phyloP scores from a whole-genome alignment of 1,140 invertebrate genomes.

The Eriocheir sinensis region DNA sequence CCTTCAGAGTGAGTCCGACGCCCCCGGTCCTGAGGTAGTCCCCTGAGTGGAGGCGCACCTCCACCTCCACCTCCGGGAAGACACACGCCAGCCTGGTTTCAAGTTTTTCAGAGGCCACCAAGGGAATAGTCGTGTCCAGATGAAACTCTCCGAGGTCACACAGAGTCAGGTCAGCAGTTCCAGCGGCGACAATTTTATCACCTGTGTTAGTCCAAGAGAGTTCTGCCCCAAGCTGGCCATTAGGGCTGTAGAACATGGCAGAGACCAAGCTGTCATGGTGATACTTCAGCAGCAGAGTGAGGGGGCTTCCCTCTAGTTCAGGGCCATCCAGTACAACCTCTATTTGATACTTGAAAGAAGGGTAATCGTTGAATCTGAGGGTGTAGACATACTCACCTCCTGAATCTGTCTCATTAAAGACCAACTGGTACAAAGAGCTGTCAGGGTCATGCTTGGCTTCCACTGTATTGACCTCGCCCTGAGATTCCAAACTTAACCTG shows the following conservation, averaged over 20 bases:
- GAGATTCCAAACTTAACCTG: not conserved
- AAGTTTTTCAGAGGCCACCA: not conserved
- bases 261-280: not conserved
- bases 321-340: conserved; percentile 17
- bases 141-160: conserved; percentile 31
- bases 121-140: not conserved
- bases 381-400: not conserved
- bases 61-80: not conserved
- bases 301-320: not conserved
- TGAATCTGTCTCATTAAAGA: not conserved
- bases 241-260: conserved; percentile 38
- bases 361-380: not conserved
- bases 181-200: not conserved
- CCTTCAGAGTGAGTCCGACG: not conserved
- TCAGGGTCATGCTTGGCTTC: not conserved
- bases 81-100: not conserved
- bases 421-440: not conserved
- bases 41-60: not conserved
- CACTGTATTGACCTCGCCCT: not conserved
- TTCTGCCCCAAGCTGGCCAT: conserved; percentile 16
- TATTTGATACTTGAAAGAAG: not conserved
- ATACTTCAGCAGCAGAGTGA: not conserved
- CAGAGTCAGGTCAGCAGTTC: conserved; percentile 33
- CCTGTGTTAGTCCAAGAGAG: not conserved
- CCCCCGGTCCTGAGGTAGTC: conserved; percentile 27